phyloP scores from a whole-genome alignment of 2,888 invertebrate genomes.

The Lasioglossum zephyrum region DNA sequence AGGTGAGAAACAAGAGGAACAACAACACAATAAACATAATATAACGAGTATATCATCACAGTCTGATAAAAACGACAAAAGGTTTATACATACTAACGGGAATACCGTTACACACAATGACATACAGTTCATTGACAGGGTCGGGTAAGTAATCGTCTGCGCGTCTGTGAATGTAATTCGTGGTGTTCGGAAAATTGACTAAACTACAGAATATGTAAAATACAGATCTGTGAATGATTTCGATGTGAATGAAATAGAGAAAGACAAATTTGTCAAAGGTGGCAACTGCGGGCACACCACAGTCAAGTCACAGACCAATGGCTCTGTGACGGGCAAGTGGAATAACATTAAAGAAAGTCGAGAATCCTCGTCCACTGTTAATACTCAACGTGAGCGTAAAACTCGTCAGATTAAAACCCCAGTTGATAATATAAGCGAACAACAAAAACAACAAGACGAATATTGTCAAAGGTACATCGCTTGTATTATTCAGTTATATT shows the following conservation, averaged over 20 bases:
- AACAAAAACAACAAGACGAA: conserved; percentile 84
- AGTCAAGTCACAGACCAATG: conserved; percentile 82
- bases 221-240: conserved; percentile 85
- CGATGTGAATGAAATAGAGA: conserved; percentile 85
- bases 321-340: conserved; percentile 81
- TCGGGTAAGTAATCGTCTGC: conserved; percentile 77
- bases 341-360: conserved; percentile 83
- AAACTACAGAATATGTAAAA: conserved; percentile 40
- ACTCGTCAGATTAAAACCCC: conserved; percentile 82
- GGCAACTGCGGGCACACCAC: conserved; percentile 76
- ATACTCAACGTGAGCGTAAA: conserved; percentile 83
- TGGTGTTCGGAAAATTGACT: conserved; percentile 17
- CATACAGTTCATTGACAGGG: conserved; percentile 85
- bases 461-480: conserved; percentile 84
- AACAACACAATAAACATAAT: conserved; percentile 80
- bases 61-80: conserved; percentile 82
- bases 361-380: conserved; percentile 78
- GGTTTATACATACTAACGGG: conserved; percentile 84
- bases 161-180: neutral
- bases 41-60: conserved; percentile 78
- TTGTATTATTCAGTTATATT: neutral
- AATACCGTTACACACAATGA: conserved; percentile 82
- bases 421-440: conserved; percentile 81
- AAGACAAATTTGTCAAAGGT: conserved; percentile 84
- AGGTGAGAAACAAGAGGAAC: conserved; percentile 83